A percentile compares a stretch with the other conserved stretches of the same genome.
These are phyloP conservation scores for Aricia artaxerxes DNA, from an alignment of 2,888 invertebrate genomes.

Conservation along the genomic window DNA sequence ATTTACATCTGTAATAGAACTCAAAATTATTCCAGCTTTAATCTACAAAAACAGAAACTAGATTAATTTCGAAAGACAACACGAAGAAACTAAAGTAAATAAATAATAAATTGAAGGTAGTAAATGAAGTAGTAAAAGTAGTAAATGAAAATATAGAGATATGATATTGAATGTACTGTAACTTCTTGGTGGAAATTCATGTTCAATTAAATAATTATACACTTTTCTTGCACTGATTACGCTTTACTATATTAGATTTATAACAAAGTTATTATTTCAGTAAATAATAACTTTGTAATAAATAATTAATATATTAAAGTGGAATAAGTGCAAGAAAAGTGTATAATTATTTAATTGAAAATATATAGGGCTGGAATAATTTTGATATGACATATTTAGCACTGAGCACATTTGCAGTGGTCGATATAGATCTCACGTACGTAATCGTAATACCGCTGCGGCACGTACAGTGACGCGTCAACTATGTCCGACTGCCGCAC, in stretches of 20 bases:
- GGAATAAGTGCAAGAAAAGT: too few relatives aligned
- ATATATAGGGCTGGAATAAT: conserved; percentile 12
- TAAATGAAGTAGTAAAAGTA: not conserved
- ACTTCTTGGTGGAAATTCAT: too few relatives aligned
- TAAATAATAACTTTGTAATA: too few relatives aligned
- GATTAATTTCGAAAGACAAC: not conserved
- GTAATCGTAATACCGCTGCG: conserved; percentile 69
- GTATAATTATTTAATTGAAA: not conserved
- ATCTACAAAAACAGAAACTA: not conserved
- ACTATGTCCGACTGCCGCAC: conserved; percentile 65
- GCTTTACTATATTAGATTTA: too few relatives aligned
- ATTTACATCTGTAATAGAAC: not conserved
- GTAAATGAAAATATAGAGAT: not conserved
- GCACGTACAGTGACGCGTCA: conserved; percentile 67
- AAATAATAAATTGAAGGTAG: not conserved
- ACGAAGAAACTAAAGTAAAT: not conserved
- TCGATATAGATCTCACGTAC: conserved; percentile 52
- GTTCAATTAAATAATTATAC: too few relatives aligned
- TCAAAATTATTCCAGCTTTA: not conserved
- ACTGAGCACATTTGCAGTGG: conserved; percentile 26
- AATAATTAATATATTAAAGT: too few relatives aligned
- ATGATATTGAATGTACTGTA: too few relatives aligned
- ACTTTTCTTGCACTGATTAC: too few relatives aligned
- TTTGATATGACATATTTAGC: conserved; percentile 22
- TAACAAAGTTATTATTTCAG: too few relatives aligned